Conservation (phyloP, 2,113 vertebrate genomes). For the Gymnogyps californianus region DNA sequence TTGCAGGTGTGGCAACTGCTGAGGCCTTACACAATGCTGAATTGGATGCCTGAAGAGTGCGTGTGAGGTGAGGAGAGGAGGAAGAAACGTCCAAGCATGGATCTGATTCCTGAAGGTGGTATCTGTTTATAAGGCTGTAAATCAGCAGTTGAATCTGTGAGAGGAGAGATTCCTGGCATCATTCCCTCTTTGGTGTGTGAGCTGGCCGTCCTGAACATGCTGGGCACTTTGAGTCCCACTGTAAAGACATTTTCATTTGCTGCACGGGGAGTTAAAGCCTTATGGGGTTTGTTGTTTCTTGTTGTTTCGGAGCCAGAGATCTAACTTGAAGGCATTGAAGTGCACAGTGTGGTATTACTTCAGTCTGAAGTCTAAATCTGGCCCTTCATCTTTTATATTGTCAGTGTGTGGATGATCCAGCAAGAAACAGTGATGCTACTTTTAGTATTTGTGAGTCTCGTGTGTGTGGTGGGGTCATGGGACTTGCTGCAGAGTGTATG, state of each 20-base stretch:
- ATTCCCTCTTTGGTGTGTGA: background rate
- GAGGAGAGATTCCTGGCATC: background rate
- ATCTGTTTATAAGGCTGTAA: background rate
- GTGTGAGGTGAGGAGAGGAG: background rate
- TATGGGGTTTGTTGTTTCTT: background rate
- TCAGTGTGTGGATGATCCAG: background rate
- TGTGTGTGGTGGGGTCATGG: background rate
- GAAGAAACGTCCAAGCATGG: background rate
- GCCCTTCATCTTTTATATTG: background rate
- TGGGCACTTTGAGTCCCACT: background rate
- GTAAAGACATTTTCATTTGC: background rate
- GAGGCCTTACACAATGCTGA: rapidly evolving
- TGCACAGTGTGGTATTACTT: background rate
- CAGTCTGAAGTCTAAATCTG: background rate
- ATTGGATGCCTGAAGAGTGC: background rate
- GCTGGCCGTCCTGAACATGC: background rate
- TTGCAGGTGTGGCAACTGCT: background rate
- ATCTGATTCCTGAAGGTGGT: background rate
- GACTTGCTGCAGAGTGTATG: background rate
- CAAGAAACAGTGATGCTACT: background rate
- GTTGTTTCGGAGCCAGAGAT: background rate
- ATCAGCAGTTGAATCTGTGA: background rate
- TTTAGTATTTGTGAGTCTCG: background rate
- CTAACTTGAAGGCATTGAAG: background rate
- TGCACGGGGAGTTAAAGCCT: background rate